Evolutionary conservation across 64 coral and sea anemone species (phyloP), one percentile per base, ranked within the genome.

Genomic region (Cladopsammia gracilis): DNA sequence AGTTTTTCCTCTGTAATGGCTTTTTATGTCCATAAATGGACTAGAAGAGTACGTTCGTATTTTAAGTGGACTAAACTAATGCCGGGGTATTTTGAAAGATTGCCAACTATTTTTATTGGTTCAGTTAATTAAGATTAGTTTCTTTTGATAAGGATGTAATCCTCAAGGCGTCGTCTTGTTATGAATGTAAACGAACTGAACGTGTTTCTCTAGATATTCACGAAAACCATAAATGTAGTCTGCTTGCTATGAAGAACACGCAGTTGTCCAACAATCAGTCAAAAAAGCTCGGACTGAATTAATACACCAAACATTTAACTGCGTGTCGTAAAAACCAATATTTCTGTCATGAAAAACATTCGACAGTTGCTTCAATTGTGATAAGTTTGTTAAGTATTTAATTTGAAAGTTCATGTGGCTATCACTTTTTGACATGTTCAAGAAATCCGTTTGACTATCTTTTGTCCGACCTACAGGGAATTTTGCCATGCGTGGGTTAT

Each of bases 381-480:
- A n/a, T 54, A 54, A 53, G 50, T 54, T 77, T 54, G 50, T 54
- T 50, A 77, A 77, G 60, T 19, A 75, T 44, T 48, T 75, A 75
- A 75, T 75, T 84, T 67, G 8, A 46, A 67, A 84, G 62, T 66
- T 84, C 80, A 84, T 14, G 18, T 67, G 45, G 18, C 12, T 44
- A 68, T 84, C 58, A 50, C 43, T 45, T 84, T 68, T 46, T 67
- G 80, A 67, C 61, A 67, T 49, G 26, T 84, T 67, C 43, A 84
- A 84, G 45, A 68, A 84, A 66, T 84, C 72, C 43, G 7, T 67
- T 84, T 84, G 80, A 52, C 62, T 82, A 2, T 60, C 58, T 47
- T 82, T 82, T 82, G 79, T 82, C 42, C 79, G 16, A 20, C 15
- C 6, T 82, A 48, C 79, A 82, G 59, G 18, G 57, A 67, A 66